Conservation (phyloP, 1,140 invertebrate species). For the Conus betulinus region DNA sequence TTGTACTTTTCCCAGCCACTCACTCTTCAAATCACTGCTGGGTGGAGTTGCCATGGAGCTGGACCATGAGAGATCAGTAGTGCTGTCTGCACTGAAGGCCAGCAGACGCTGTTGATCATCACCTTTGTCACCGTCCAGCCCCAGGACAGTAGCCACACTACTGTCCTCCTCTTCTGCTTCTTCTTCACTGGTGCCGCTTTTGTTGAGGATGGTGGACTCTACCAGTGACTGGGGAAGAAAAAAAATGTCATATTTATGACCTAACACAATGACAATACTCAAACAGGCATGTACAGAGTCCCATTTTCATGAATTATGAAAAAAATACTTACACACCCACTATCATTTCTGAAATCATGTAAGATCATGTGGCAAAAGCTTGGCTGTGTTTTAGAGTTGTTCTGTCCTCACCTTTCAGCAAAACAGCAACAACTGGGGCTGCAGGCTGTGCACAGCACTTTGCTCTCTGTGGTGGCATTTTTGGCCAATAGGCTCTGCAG, state of each 20-base stretch:
- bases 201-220: background rate
- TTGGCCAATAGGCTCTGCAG: too few species aligned
- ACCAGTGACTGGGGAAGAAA: too few species aligned
- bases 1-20: background rate
- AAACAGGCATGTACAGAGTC: background rate
- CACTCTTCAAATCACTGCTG: constrained; percentile 13
- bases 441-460: too few species aligned
- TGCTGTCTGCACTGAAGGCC: constrained; percentile 23
- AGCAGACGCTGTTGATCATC: background rate
- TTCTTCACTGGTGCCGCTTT: background rate
- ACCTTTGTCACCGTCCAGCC: background rate
- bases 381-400: too few species aligned
- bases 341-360: background rate
- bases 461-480: too few species aligned
- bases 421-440: too few species aligned
- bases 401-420: too few species aligned
- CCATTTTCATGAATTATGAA: background rate
- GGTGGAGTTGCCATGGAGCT: constrained; percentile 56
- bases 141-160: background rate
- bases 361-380: too few species aligned
- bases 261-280: too few species aligned
- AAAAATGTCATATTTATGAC: too few species aligned
- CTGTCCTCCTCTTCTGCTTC: background rate
- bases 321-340: background rate
- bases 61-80: constrained; percentile 45